phyloP scores from a whole-genome alignment of 2,888 invertebrate species.

The Gymnoscelis rufifasciata region DNA sequence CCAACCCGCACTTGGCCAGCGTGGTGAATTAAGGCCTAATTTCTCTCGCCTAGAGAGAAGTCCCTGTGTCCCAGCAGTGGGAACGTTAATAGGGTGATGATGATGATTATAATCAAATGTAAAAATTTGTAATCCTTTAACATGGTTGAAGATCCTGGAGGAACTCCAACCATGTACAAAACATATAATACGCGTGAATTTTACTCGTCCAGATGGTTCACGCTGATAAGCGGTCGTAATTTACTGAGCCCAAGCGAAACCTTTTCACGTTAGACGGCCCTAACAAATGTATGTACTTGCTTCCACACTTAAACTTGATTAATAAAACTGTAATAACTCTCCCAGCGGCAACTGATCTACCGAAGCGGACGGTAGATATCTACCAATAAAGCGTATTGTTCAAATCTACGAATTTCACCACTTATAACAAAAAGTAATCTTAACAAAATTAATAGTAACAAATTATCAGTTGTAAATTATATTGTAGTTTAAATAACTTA shows the following conservation, averaged over 20 bases:
- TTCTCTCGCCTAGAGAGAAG: too few species aligned
- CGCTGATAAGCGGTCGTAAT: conserved; percentile 50
- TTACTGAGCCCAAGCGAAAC: conserved; percentile 34
- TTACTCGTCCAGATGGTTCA: conserved; percentile 50
- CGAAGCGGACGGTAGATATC: conserved; percentile 2
- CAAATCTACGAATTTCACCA: too few species aligned
- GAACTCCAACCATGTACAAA: not conserved
- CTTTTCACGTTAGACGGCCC: conserved; percentile 20
- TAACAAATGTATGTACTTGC: conserved; percentile 18
- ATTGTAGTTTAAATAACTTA: not conserved
- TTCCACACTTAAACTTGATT: conserved; percentile 24
- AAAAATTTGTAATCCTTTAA: too few species aligned
- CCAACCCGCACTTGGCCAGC: too few species aligned
- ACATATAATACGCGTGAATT: conserved; percentile 50
- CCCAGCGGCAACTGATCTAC: not conserved
- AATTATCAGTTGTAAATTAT: too few species aligned
- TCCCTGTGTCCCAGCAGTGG: too few species aligned
- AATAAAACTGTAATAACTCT: conserved; percentile 23
- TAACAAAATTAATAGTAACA: too few species aligned
- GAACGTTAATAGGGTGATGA: too few species aligned
- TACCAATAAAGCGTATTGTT: not conserved
- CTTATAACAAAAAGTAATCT: too few species aligned
- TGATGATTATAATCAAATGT: too few species aligned
- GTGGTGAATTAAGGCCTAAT: too few species aligned
- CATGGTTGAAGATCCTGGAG: not conserved